Base-by-base conservation (phyloP, 2,113 vertebrate genomes). In the Numenius arquata region DNA sequence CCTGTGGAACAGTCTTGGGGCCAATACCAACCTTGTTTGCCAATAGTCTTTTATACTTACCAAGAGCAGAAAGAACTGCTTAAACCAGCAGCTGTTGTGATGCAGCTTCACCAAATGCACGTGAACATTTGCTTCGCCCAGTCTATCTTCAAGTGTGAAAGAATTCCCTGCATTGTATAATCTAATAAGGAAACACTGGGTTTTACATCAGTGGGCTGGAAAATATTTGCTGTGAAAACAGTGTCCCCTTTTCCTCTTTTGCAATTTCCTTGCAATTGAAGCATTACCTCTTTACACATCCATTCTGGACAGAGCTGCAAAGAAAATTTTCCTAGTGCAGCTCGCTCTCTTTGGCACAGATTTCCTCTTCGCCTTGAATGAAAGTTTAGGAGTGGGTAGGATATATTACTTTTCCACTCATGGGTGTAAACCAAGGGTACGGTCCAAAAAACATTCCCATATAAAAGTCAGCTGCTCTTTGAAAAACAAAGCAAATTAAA, bases 111-210 rank as follows among this genome's bases (percentile, higher is more conserved):
- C 53, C 34, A 72, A 85, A 78, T 2, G 5, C 32, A 59, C 0
- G 0, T 0, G 0, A 80, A 48, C 9, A 2, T 74, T 62, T n/a
- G 3, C 47, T 63, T 87, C 45, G 36, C 55, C 40, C 50, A 13
- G 4, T 21, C 30, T 40, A 14, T 6, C 43, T 27, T 27, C 36
- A 40, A 66, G 9, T 8, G 17, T n/a, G 56, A 65, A 76, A 76
- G 58, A 67, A 41, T 36, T 62, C 30, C 56, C 32, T 45, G 18
- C 0, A 0, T 36, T 5, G 1, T 52, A 47, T 12, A 21, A 3
- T 26, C 15, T 17, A 21, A 8, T 10, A 73, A 58, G 5, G 19
- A 58, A 22, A 16, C 34, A 30, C 15, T 20, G 27, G 8, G 16
- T 43, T 77, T 96, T 53, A 66, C n/a, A 45, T 71, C 68, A 62